Base-by-base conservation (phyloP, 1,140 invertebrate species). In the Pseudomyrmex dendroicus region DNA sequence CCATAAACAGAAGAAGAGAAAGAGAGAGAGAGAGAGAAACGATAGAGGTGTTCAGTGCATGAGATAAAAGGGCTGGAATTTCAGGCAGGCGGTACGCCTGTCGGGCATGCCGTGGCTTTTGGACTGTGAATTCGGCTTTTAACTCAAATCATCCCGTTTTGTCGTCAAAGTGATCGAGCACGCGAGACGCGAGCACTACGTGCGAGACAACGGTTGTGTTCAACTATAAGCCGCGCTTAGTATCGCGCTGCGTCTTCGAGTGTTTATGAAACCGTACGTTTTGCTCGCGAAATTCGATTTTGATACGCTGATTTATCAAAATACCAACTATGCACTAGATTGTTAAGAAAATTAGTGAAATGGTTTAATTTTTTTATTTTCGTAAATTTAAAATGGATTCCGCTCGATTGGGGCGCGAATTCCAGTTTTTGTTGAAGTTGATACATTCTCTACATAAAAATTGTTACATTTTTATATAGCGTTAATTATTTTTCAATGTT, bases 31-130 rank as follows among this genome's bases (percentile, higher is more conserved):
- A 66, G 82, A 44, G n/a, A n/a, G 15, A 25, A 59, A 35, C 17
- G 20, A 57, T 15, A 54, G 62, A 54, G 52, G 48, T 57, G 57
- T 15, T 77, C 50, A 66, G 56, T 56, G 46, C 25, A 35, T 35
- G 66, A 57, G 66, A 77, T 82, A 73, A 88, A 77, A 72, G 67
- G 72, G 46, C 22, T 20, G 66, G 66, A 83, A 72, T 88, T 84
- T 76, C 25, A 35, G 56, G 35, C 35, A 7, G 25, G 46, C 59
- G 83, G 72, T 66, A 68, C 70, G 46, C n/a, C 66, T 82, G 68
- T 66, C 74, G 56, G 70, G 22, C 17, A 5, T 17, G 17, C 22
- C 62, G 17, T 72, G 56, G 25, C 68, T 85, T 73, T 82, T 77
- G 59, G 25, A 20, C 61, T 46, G 54, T 67, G 67, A 73, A 59